Evolutionary conservation across 2,797 vertebrate species (phyloP), one percentile per base, ranked within the genome.

Genomic region (Notolabrus celidotus): DNA sequence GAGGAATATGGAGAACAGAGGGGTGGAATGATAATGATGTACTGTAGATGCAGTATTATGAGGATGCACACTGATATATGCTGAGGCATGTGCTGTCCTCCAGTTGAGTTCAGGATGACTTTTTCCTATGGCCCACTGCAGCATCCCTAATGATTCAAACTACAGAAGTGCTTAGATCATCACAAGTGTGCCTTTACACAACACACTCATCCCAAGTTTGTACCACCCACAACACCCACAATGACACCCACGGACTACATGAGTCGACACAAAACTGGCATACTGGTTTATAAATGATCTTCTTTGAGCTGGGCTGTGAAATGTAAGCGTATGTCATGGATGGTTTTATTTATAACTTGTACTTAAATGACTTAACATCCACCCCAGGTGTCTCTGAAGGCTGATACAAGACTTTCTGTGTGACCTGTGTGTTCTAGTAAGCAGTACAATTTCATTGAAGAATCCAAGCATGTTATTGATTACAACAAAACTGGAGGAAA

Each of bases 141-240:
- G 83, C 79, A 75, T 78, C 71, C 45, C 66, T 85, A 86, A 87
- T 88, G 86, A 88, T 82, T 90, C 86, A 86, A 84, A 74, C 77
- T 75, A 61, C 60, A 82, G 55, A 88, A 91, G 88, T 91, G 86
- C 86, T 86, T 71, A 78, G 79, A 82, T 88, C 88, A 91, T 91
- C 86, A 86, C 65, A 83, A 89, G 84, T 82, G 82, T 56, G 68
- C 69, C 78, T 80, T 85, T 76, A 82, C 60, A 82, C 59, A 86
- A 86, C 50, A 42, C 81, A 84, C 82, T 84, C 62, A 62, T 71
- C 67, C 29, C 17, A 71, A 78, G 57, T 87, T 84, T 71, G 49
- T 54, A 29, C 51, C 54, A 12, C 41, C 68, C 75, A 39, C 74
- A 80, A 70, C 71, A 67, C 74, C 68, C 80, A 72, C 67, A 57